These are phyloP conservation scores for Lepus europaeus DNA, from an alignment of 2,113 vertebrate species.

Conservation along the genomic window DNA sequence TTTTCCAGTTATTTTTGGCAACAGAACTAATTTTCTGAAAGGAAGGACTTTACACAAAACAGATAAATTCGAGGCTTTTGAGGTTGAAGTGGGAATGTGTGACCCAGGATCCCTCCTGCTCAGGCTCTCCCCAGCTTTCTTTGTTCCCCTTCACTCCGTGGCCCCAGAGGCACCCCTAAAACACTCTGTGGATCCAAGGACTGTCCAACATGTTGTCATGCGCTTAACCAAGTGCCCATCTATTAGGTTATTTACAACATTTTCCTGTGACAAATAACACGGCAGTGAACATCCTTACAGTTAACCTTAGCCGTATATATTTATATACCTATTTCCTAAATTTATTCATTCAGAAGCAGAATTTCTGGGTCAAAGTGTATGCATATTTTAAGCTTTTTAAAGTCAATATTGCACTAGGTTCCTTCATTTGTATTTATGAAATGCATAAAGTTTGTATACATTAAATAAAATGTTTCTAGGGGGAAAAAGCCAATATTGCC, in stretches of 20 bases:
- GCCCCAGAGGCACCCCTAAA: background rate
- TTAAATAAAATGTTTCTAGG: no score
- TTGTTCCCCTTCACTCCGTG: background rate
- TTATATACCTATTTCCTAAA: slow-evolving; percentile 40
- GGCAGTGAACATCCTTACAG: background rate
- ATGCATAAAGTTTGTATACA: no score
- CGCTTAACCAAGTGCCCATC: background rate
- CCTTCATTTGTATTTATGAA: no score
- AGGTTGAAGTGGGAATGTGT: background rate
- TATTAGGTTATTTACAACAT: slow-evolving; percentile 24
- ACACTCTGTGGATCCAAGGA: background rate
- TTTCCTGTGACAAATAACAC: slow-evolving; percentile 21
- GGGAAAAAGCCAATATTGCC: no score
- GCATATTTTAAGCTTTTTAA: background rate
- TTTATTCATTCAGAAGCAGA: background rate
- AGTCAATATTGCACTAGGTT: background rate
- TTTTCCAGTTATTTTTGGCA: slow-evolving; percentile 49
- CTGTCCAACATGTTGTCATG: background rate
- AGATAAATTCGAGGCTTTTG: background rate
- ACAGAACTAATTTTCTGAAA: slow-evolving; percentile 48
- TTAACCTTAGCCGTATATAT: slow-evolving; percentile 18
- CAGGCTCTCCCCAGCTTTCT: background rate
- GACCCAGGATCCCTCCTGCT: background rate
- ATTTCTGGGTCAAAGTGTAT: background rate
- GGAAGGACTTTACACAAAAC: background rate